Conservation (phyloP, 2,797 vertebrate species). For the Ctenopoma multispine region DNA sequence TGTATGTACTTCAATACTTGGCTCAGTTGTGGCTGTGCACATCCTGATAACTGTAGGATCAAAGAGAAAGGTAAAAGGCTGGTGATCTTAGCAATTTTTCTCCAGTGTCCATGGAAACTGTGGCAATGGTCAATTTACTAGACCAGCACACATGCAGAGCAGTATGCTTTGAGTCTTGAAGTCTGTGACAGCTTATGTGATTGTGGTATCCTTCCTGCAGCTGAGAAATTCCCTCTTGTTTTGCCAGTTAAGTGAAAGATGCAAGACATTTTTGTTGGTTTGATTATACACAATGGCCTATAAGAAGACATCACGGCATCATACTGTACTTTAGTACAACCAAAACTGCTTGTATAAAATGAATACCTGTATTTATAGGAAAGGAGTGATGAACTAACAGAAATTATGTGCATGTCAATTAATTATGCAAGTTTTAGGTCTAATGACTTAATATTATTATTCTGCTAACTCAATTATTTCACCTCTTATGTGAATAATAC, state of each 20-base stretch:
- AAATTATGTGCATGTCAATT: too few species aligned
- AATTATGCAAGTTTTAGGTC: background rate
- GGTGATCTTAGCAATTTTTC: conserved; percentile 40
- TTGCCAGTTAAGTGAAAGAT: conserved; percentile 18
- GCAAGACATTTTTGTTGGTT: background rate
- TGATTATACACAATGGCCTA: conserved; percentile 4
- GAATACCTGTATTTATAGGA: too few species aligned
- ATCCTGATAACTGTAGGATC: conserved; percentile 19
- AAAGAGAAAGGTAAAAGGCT: conserved; percentile 29
- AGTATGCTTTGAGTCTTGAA: conserved; percentile 37
- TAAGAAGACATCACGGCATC: too few species aligned
- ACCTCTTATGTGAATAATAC: conserved; percentile 27
- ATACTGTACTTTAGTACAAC: too few species aligned
- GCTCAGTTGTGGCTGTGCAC: conserved; percentile 13
- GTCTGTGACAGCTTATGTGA: conserved; percentile 45
- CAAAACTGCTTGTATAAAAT: too few species aligned
- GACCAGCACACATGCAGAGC: conserved; percentile 37
- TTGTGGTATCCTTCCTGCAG: conserved; percentile 27
- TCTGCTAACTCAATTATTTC: background rate
- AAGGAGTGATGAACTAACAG: too few species aligned
- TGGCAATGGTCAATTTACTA: conserved; percentile 47
- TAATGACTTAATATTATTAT: background rate
- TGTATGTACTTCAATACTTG: conserved; percentile 10
- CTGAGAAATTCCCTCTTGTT: conserved; percentile 11
- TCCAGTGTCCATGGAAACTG: conserved; percentile 75